Evolutionary conservation across 2,113 vertebrate genomes (phyloP), one percentile per base, ranked within the genome.

Genomic region (Anas platyrhynchos): DNA sequence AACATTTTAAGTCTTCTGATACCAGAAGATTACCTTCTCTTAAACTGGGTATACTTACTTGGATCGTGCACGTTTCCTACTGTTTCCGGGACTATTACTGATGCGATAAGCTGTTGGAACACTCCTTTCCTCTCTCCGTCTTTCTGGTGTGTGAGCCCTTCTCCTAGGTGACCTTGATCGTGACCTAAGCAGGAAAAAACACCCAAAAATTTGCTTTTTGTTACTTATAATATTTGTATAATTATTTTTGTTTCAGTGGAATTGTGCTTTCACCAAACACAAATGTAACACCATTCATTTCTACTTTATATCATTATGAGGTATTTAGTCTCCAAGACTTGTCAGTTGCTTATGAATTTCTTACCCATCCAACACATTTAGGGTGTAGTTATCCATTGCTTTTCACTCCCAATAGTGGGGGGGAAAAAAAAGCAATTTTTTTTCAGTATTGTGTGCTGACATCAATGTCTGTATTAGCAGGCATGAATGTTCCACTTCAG

Each of bases 81-180:
- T 98, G 75, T 97, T 97, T 6, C 98, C 96, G 5, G 99, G 98
- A 84, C 98, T 99, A 71, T 98, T 98, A 94, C 99, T 98, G 91
- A 98, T 97, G 66, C 98, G 98, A 88, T 99, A 98, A 2, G 98
- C 98, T 1, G 98, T 98, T 31, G 98, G 96, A 25, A 98, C 97
- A 1, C 97, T 97, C 13, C 98, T 97, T 6, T 98, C 99, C 1
- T 99, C 99, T 26, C 98, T 96, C 78, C 98, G 98, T 86, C 98
- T 97, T 54, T 99, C 99, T 1, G 99, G 97, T 0, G 98, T 98
- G 85, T 97, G 97, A 16, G 96, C 97, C 88, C 98, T 98, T 88
- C 98, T 98, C 91, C 98, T 98, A 1, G 99, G 99, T 8, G 99
- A 99, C 95, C 98, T 98, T 6, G 99, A 99, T 3, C 98, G 98